A percentile compares a stretch with the other conserved stretches of the same genome.
phyloP scores from a whole-genome alignment of 2,888 invertebrate genomes.

The Dasypogon diadema region DNA sequence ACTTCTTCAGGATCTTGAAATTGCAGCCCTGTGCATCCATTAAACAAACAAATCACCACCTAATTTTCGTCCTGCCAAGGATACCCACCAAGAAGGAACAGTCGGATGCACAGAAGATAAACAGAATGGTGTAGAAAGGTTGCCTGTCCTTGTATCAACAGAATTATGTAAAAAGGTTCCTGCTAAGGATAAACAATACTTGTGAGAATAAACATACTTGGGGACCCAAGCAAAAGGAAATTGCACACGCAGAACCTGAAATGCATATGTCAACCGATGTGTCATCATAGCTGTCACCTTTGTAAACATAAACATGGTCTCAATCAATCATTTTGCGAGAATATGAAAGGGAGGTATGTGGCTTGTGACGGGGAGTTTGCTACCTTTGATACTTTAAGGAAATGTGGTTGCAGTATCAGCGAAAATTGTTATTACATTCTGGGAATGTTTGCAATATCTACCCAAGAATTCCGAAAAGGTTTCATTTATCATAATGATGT shows the following conservation, averaged over 20 bases:
- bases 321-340: constrained; percentile 42
- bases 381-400: too few relatives aligned
- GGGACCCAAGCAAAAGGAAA: neutral
- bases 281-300: constrained; percentile 42
- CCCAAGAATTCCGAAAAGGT: too few relatives aligned
- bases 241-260: constrained; percentile 1
- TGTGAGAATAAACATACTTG: neutral
- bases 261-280: constrained; percentile 22
- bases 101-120: constrained; percentile 18
- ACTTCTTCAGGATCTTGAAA: constrained; percentile 2
- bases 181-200: constrained; percentile 14
- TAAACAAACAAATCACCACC: constrained; percentile 39
- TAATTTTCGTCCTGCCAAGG: constrained; percentile 7
- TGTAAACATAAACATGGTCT: constrained; percentile 11
- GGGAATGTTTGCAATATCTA: too few relatives aligned
- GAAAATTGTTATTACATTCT: too few relatives aligned
- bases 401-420: too few relatives aligned
- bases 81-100: constrained; percentile 1
- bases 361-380: too few relatives aligned
- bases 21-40: constrained; percentile 30
- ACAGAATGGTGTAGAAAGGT: constrained; percentile 20
- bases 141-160: constrained; percentile 35
- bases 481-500: too few relatives aligned
- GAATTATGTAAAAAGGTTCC: constrained; percentile 49
- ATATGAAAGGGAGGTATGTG: too few relatives aligned